Conservation (phyloP, 2,113 vertebrate species). For the Struthidea cinerea region DNA sequence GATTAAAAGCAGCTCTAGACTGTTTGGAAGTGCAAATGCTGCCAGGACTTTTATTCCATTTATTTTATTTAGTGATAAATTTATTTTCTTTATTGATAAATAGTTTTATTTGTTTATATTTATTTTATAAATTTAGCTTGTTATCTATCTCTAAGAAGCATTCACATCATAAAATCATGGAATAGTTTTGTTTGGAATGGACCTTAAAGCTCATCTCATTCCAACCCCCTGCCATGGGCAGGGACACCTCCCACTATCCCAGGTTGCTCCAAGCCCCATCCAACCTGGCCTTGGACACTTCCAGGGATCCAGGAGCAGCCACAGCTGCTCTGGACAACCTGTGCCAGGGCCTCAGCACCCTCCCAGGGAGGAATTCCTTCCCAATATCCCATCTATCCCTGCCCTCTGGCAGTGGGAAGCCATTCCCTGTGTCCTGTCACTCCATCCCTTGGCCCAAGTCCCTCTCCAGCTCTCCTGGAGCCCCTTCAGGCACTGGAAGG, state of each 20-base stretch:
- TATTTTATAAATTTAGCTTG: not conserved
- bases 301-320: not conserved
- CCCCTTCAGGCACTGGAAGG: not conserved
- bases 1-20: not conserved
- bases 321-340: not conserved
- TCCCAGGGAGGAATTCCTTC: not conserved
- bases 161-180: not conserved
- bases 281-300: accelerated
- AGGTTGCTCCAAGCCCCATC: not conserved
- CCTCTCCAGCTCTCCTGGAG: not conserved
- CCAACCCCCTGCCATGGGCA: not conserved
- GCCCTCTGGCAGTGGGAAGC: not conserved
- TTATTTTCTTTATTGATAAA: not conserved
- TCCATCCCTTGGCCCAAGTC: not conserved
- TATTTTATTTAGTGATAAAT: no score
- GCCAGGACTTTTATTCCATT: not conserved
- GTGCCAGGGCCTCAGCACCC: accelerated
- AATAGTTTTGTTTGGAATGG: not conserved
- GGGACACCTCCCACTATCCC: not conserved
- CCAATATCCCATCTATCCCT: not conserved
- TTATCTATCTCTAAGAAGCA: not conserved
- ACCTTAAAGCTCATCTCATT: not conserved
- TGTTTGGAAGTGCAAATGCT: not conserved
- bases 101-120: not conserved
- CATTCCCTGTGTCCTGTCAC: accelerated